Evolutionary conservation across 2,113 vertebrate species (phyloP).

Genomic region (Ailurus styani): DNA sequence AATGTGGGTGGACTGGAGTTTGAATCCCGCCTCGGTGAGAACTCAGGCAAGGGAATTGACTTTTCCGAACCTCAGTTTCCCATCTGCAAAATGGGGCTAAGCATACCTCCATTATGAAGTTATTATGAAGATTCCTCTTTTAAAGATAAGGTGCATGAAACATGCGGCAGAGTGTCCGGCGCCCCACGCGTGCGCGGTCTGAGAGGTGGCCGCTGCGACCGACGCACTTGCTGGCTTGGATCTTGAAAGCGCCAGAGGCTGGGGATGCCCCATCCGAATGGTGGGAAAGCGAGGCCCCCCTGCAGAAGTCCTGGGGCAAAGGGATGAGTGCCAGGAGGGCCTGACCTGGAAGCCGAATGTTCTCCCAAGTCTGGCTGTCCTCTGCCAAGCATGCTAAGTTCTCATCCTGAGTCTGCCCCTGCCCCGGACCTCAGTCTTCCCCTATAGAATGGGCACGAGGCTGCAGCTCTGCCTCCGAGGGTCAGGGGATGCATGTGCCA

Average conservation of each 20-base stretch:
- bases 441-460: background rate
- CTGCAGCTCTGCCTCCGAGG: background rate
- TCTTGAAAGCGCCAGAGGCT: background rate
- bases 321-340: background rate
- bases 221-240: background rate
- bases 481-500: fast-evolving
- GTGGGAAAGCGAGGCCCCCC: background rate
- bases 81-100: too few species aligned
- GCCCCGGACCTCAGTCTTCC: background rate
- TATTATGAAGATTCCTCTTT: too few species aligned
- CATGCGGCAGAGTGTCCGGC: fast-evolving
- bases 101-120: fast-evolving
- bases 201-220: background rate
- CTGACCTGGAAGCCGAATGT: too few species aligned
- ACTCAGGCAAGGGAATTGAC: background rate
- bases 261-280: background rate
- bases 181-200: fast-evolving
- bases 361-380: background rate
- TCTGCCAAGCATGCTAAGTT: fast-evolving
- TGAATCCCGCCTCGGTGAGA: background rate
- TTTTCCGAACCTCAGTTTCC: background rate
- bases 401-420: background rate
- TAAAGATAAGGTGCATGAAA: fast-evolving
- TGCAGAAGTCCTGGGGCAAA: background rate
- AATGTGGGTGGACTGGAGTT: background rate